Evolutionary conservation across 64 coral and sea anemone genomes (phyloP), one percentile per base, ranked within the genome.

Genomic region (Astreopora myriophthalma): DNA sequence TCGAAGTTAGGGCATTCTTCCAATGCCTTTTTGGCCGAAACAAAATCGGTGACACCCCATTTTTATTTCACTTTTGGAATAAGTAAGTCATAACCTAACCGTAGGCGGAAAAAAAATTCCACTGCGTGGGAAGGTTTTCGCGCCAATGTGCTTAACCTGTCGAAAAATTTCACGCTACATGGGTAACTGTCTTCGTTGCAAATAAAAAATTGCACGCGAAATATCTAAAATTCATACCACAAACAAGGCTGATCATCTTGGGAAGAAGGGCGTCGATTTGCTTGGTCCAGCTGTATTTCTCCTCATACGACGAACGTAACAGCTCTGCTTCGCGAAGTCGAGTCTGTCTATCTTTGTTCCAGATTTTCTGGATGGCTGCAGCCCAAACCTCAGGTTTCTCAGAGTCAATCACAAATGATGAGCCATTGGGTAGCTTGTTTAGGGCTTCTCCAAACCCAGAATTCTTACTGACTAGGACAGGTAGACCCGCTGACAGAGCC

Each of bases 401-500:
- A 8, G 40, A 10, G 51, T 81, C 46, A n/a, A 57, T 46, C 1
- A 81, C 29, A 46, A 39, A 61, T 19, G 0, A 6, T 11, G 0
- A 0, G 8, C 77, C 77, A 16, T 13, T 3, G 4, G 8, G 48
- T 3, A 81, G 42, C 8, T 81, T 29, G 17, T 16, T 55, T 17
- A 81, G 77, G 16, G 77, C 48, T 14, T 57, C 33, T 49, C 31
- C 77, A 23, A 81, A 33, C 6, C 57, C 77, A 8, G 46, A 81
- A 30, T 81, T 57, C 0, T 55, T 51, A 23, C 31, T 81, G 8
- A 81, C 19, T 29, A 49, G 42, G 24, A 81, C 23, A 51, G 77
- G 77, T 55, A 81, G 39, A 29, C 77, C 77, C 17, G 40, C 77
- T 32, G 77, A 81, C 32, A 81, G 30, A 31, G 77, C 77, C 20